These are phyloP conservation scores for Halichoerus grypus DNA, from an alignment of 2,113 vertebrate genomes.

Conservation along the genomic window DNA sequence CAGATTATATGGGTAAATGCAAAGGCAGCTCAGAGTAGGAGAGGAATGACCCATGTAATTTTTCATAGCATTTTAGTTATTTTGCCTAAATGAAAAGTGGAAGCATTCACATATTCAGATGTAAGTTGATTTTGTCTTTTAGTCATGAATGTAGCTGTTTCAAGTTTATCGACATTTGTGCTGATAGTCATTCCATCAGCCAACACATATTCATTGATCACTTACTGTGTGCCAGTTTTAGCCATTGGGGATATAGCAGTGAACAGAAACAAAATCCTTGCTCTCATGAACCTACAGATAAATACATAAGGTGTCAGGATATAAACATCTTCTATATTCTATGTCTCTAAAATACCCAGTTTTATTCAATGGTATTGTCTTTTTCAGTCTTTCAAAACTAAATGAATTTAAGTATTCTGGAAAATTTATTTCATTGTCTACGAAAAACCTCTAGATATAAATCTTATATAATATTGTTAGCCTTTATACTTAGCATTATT, in stretches of 20 bases:
- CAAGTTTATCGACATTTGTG: neutral
- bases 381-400: constrained; percentile 6
- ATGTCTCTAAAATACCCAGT: neutral
- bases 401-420: constrained; percentile 27
- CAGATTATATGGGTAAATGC: neutral
- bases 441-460: constrained; percentile 2
- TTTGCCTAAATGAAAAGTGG: neutral
- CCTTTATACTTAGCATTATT: neutral
- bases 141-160: neutral
- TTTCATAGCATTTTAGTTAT: neutral
- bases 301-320: neutral
- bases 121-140: neutral
- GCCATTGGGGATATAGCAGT: neutral
- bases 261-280: neutral
- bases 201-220: constrained; percentile 29
- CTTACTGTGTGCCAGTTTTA: neutral
- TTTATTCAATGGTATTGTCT: neutral
- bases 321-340: neutral
- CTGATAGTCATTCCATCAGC: constrained; percentile 13
- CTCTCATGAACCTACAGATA: neutral
- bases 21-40: neutral
- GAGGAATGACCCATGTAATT: neutral
- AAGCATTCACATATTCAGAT: neutral
- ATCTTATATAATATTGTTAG: neutral
- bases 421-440: constrained; percentile 12